These are phyloP conservation scores for Latrodectus elegans DNA, from an alignment of 2,888 invertebrate genomes.

Conservation along the genomic window DNA sequence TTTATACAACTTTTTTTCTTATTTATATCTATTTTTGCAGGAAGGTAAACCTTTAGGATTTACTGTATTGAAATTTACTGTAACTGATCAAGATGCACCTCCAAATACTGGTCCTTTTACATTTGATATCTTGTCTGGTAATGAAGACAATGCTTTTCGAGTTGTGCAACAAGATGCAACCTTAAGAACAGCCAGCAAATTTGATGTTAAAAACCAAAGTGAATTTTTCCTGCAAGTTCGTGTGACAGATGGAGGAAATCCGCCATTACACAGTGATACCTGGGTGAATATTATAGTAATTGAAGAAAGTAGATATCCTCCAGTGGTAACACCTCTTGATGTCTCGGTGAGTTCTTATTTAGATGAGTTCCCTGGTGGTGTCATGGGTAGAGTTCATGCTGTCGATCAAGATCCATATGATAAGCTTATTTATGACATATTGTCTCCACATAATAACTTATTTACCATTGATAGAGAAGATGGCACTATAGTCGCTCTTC, in stretches of 20 bases:
- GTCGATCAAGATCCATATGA: constrained; percentile 95
- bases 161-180: constrained; percentile 87
- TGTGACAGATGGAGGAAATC: constrained; percentile 94
- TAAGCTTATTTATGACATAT: constrained; percentile 83
- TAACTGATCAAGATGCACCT: constrained; percentile 85
- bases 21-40: constrained; percentile 76
- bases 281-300: constrained; percentile 85
- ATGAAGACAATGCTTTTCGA: constrained; percentile 89
- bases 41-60: constrained; percentile 92
- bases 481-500: constrained; percentile 88
- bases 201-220: constrained; percentile 89
- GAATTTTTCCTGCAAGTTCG: constrained; percentile 84
- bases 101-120: constrained; percentile 93
- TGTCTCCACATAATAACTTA: constrained; percentile 75
- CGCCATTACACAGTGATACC: constrained; percentile 90
- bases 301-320: constrained; percentile 96
- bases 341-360: constrained; percentile 85
- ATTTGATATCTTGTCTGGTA: constrained; percentile 91
- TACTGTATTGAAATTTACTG: constrained; percentile 85
- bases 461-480: constrained; percentile 87
- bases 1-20: too few relatives aligned
- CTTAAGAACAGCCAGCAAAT: constrained; percentile 87
- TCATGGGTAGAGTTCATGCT: constrained; percentile 89
- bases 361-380: constrained; percentile 93
- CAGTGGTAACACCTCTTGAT: constrained; percentile 89